These are phyloP conservation scores for Heliconius hewitsoni DNA, from an alignment of 1,140 invertebrate species.

Conservation along the genomic window DNA sequence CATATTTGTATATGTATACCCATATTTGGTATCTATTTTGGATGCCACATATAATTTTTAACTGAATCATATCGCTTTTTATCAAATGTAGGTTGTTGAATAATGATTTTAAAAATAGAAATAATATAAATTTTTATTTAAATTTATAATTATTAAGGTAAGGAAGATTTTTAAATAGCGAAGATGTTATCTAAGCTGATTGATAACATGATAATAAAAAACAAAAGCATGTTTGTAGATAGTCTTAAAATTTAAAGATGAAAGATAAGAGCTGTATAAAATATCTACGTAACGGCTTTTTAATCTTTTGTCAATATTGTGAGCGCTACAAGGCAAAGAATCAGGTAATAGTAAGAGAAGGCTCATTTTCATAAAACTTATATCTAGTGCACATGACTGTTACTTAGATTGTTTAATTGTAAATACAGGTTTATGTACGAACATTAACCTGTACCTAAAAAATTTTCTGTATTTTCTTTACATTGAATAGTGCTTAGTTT, in stretches of 20 bases:
- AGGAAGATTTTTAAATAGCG: not conserved
- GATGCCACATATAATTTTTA: too few relatives aligned
- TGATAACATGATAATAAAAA: conserved; percentile 13
- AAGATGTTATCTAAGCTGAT: not conserved
- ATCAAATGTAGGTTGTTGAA: too few relatives aligned
- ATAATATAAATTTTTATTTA: not conserved
- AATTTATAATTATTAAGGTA: not conserved
- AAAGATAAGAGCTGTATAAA: conserved; percentile 55
- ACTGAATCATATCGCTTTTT: too few relatives aligned
- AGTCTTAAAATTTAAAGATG: conserved; percentile 43
- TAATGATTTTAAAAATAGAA: not conserved
- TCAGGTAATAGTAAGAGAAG: conserved; percentile 40
- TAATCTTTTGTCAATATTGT: conserved; percentile 72
- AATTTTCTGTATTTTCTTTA: not conserved
- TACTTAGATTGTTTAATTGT: not conserved
- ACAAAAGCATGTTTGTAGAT: conserved; percentile 20
- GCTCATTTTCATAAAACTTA: conserved; percentile 54
- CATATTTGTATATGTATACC: too few relatives aligned
- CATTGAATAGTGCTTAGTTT: not conserved
- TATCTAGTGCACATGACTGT: conserved; percentile 4
- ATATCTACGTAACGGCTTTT: conserved; percentile 45
- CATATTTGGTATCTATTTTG: too few relatives aligned
- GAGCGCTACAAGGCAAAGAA: conserved; percentile 48
- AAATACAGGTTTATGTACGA: not conserved
- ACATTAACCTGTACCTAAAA: not conserved